Evolutionary conservation across 2,888 invertebrate species (phyloP), one percentile per base, ranked within the genome.

Genomic region (Tuta absoluta): DNA sequence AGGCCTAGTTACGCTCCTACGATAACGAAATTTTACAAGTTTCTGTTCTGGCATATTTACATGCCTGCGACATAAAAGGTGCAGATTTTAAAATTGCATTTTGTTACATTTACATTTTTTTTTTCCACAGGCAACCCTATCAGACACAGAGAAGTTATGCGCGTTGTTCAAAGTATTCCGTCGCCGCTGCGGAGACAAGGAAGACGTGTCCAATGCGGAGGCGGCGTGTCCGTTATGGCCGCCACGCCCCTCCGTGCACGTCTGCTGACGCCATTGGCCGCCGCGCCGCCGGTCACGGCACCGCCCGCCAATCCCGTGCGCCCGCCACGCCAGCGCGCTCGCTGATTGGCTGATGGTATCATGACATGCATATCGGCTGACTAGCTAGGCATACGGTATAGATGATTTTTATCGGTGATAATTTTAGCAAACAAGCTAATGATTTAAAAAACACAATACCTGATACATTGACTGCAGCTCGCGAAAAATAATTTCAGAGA

Each of bases 41-140:
- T n/a, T n/a, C n/a, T n/a, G n/a, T n/a, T n/a, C n/a, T n/a, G n/a
- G n/a, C n/a, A n/a, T n/a, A n/a, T n/a, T n/a, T n/a, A n/a, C n/a
- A n/a, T n/a, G n/a, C n/a, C n/a, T n/a, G n/a, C n/a, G n/a, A n/a
- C n/a, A n/a, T n/a, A n/a, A n/a, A n/a, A n/a, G n/a, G n/a, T n/a
- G n/a, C n/a, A n/a, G n/a, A n/a, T n/a, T n/a, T n/a, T n/a, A n/a
- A n/a, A n/a, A n/a, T n/a, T n/a, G n/a, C n/a, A n/a, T n/a, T n/a
- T n/a, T n/a, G n/a, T n/a, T n/a, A n/a, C n/a, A n/a, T n/a, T n/a
- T 37, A 12, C 1, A 5, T 17, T 41, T n/a, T n/a, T 19, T 58
- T 28, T 41, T 38, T 60, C 63, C 0, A 56, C 79, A 91, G 91
- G 86, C 90, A 12, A 85, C 85, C 0, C 79, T 91, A 17, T 87